A percentile compares a stretch with the other conserved stretches of the same genome.
These are phyloP conservation scores for Cephus cinctus DNA, from an alignment of 1,140 invertebrate species.

Conservation along the genomic window DNA sequence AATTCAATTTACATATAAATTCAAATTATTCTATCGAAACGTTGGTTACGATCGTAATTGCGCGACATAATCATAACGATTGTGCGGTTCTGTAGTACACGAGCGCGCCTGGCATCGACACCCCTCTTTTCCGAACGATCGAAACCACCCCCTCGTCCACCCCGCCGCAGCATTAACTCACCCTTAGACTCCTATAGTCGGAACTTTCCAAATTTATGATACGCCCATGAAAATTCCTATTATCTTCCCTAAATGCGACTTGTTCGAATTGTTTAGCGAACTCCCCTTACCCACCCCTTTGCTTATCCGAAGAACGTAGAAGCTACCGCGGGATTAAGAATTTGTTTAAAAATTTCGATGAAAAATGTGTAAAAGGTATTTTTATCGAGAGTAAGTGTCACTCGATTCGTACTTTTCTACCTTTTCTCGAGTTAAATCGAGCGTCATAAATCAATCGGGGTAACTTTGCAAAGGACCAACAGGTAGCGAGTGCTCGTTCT, in stretches of 20 bases:
- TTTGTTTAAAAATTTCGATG: too few relatives aligned
- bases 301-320: too few relatives aligned
- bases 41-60: conserved; percentile 35
- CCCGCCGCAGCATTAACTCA: too few relatives aligned
- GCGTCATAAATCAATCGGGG: conserved; percentile 5
- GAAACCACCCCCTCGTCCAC: too few relatives aligned
- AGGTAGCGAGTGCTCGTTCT: too few relatives aligned
- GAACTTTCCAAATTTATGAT: conserved; percentile 15
- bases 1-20: conserved; percentile 51
- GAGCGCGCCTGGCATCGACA: conserved; percentile 6
- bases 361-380: too few relatives aligned
- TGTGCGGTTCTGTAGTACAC: conserved; percentile 12
- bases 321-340: too few relatives aligned
- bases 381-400: too few relatives aligned
- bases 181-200: conserved; percentile 5
- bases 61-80: conserved; percentile 34
- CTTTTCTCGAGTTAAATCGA: not conserved
- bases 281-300: not conserved
- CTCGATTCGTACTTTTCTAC: too few relatives aligned
- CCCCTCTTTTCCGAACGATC: not conserved
- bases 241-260: conserved; percentile 20
- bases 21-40: conserved; percentile 43
- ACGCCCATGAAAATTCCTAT: conserved; percentile 18
- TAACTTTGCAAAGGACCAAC: conserved; percentile 1
- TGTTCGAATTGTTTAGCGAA: conserved; percentile 18